Percentiles rank a stretch among this genome's conserved stretches.
Evolutionary conservation across 92 coral and sea anemone genomes (phyloP).

Genomic region (Palythoa heliodiscus): DNA sequence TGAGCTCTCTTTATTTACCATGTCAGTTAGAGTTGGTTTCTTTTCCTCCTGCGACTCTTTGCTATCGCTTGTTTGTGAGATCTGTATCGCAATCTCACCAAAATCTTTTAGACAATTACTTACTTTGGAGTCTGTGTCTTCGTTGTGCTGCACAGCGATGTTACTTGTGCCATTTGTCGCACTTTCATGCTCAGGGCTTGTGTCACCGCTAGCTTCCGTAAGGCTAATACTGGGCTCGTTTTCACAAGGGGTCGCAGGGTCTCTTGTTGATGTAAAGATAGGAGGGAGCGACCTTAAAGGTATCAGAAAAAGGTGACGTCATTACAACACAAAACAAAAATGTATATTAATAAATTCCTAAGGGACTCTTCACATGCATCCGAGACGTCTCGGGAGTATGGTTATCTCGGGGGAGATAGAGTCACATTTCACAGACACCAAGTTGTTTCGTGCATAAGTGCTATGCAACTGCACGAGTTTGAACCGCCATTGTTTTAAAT

Average conservation of each 20-base stretch:
- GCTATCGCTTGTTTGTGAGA: background rate
- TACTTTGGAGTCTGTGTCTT: conserved; percentile 11
- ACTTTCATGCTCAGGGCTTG: background rate
- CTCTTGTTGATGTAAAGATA: conserved; percentile 1
- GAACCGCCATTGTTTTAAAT: too few relatives aligned
- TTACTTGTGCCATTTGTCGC: background rate
- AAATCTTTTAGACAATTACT: background rate
- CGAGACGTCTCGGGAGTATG: too few relatives aligned
- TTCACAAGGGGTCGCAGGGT: background rate
- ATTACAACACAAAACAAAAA: too few relatives aligned
- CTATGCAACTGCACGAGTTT: too few relatives aligned
- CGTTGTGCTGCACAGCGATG: background rate
- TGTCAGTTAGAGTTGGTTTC: background rate
- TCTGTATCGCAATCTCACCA: conserved; percentile 24
- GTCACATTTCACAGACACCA: too few relatives aligned
- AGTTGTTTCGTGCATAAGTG: too few relatives aligned
- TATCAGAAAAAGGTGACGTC: too few relatives aligned
- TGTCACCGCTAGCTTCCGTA: conserved; percentile 17
- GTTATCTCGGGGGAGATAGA: too few relatives aligned
- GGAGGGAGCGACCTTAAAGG: conserved; percentile 25
- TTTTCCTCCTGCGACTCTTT: background rate
- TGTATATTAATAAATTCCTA: too few relatives aligned
- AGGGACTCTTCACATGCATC: too few relatives aligned
- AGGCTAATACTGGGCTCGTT: background rate
- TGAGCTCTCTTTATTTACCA: conserved; percentile 12